Conservation (phyloP, 2,888 invertebrate genomes). For the Sphaeridia pumilis region DNA sequence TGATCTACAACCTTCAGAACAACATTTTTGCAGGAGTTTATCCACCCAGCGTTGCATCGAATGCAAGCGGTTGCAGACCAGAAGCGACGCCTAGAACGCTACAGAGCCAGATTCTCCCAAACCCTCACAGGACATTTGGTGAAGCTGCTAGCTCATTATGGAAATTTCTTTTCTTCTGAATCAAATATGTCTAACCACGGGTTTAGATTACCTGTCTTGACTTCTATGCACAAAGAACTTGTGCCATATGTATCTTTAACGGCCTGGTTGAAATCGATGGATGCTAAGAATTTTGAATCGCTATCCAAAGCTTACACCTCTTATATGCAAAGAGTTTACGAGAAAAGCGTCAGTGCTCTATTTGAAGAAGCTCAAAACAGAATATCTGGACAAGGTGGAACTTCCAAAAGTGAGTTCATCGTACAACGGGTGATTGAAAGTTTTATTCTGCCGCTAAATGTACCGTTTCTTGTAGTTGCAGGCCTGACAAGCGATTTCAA, state of each 20-base stretch:
- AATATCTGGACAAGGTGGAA: conserved; percentile 37
- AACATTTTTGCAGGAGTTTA: conserved; percentile 47
- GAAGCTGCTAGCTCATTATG: conserved; percentile 88
- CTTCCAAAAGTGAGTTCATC: conserved; percentile 21
- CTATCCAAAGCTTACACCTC: conserved; percentile 68
- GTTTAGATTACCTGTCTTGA: conserved; percentile 61
- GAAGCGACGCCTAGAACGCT: conserved; percentile 60
- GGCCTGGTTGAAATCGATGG: conserved; percentile 82
- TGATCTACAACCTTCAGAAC: background rate
- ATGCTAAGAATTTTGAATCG: conserved; percentile 66
- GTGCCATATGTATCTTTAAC: conserved; percentile 77
- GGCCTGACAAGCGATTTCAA: conserved; percentile 28
- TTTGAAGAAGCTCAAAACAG: conserved; percentile 60
- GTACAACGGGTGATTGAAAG: background rate
- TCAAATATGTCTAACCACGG: conserved; percentile 38
- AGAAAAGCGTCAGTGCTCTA: conserved; percentile 66
- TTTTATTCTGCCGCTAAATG: background rate
- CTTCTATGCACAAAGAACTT: conserved; percentile 71
- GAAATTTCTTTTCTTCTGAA: conserved; percentile 37
- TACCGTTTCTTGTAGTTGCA: conserved; percentile 18
- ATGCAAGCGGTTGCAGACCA: conserved; percentile 72
- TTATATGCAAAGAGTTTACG: conserved; percentile 75
- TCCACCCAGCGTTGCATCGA: conserved; percentile 51
- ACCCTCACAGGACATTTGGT: conserved; percentile 80
- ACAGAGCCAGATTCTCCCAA: conserved; percentile 65